A percentile compares a stretch with the other conserved stretches of the same genome.
These are phyloP conservation scores for Isichthys henryi DNA, from an alignment of 2,113 vertebrate species.

Conservation along the genomic window DNA sequence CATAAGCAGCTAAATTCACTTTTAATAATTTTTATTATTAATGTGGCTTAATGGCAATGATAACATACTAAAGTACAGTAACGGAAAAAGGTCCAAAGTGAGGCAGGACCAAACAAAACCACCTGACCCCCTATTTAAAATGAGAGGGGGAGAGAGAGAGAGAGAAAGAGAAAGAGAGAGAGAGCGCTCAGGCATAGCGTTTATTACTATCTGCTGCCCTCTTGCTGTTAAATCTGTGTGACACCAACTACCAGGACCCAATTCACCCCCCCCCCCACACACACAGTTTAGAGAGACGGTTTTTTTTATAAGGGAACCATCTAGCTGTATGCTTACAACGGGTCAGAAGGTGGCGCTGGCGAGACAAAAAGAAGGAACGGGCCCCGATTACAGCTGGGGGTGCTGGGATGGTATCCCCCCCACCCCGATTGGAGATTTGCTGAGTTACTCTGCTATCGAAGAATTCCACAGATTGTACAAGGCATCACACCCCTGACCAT, in stretches of 20 bases:
- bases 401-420: neutral
- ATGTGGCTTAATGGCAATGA: neutral
- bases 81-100: neutral
- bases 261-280: neutral
- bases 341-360: neutral
- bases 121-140: neutral
- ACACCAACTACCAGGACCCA: constrained; percentile 8
- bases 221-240: constrained; percentile 31
- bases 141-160: neutral
- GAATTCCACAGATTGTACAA: neutral
- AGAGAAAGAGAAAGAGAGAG: neutral
- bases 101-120: neutral
- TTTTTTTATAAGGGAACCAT: neutral
- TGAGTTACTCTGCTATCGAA: neutral
- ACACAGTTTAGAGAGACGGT: neutral
- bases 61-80: neutral
- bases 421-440: neutral
- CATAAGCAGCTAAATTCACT: neutral
- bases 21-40: neutral
- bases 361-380: neutral
- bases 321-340: neutral
- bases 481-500: neutral
- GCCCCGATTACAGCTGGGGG: neutral
- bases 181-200: neutral
- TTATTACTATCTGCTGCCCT: constrained; percentile 39